Base-by-base conservation (phyloP, 2,888 invertebrate species). In the Uloborus plumipes region DNA sequence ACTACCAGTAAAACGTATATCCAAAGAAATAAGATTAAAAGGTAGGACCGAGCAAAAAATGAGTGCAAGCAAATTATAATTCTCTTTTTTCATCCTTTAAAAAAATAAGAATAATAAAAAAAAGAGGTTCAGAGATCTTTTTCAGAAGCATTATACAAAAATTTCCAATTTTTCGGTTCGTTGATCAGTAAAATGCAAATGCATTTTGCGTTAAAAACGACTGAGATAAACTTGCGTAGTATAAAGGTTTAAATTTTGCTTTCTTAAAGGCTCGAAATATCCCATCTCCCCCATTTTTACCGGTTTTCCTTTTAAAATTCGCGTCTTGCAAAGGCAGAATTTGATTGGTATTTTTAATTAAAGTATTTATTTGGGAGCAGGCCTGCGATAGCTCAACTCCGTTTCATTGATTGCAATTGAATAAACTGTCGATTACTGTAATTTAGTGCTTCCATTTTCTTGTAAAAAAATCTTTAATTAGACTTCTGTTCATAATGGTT, bases 111-210 rank as follows among this genome's bases (percentile, higher is more conserved):
- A 55, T 15, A 1, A 58, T 18, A 64, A 47, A 59, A 66, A 51
- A 72, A 64, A 53, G 49, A 74, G 61, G 26, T 59, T 67, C 55
- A 47, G 69, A 67, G 66, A 70, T 73, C 73, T 67, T 73, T 73
- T 73, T 69, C 59, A 51, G 58, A 67, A 51, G 73, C 62, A 73
- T 80, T 80, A 73, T 74, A 74, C 79, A 80, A 80, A 80, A 80
- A 73, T 80, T 80, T 80, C 77, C 79, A 80, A 80, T 80, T 80
- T 80, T 61, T 58, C 62, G 73, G 79, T 64, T 55, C 79, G 69
- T 61, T 80, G 79, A 80, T 74, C 73, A 55, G 79, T 73, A 80
- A 80, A 73, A 73, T 80, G 67, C 73, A 73, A 73, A 80, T 80
- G 79, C 67, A 58, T 73, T 69, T 67, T 73, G 69, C 73, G 72